Evolutionary conservation across 2,888 invertebrate genomes (phyloP).

Genomic region (Coremacera marginata): DNA sequence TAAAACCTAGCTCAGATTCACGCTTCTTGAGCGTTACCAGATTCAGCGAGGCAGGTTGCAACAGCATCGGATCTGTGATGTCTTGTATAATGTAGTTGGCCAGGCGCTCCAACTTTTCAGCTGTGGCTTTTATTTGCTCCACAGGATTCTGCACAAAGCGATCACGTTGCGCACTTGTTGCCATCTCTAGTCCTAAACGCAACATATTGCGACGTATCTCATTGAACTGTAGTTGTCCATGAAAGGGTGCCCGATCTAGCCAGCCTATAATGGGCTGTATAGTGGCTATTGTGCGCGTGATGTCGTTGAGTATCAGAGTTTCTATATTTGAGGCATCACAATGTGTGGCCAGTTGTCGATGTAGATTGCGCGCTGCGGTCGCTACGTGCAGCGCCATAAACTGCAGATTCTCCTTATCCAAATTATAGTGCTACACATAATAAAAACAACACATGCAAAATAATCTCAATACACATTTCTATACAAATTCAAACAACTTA

Average conservation of each 20-base stretch:
- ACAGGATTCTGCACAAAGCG: conserved; percentile 90
- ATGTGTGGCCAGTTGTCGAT: conserved; percentile 76
- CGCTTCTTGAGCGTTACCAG: conserved; percentile 88
- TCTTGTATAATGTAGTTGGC: conserved; percentile 91
- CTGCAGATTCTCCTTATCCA: conserved; percentile 93
- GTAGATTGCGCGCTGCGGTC: conserved; percentile 83
- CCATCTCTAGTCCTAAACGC: conserved; percentile 85
- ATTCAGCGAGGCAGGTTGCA: conserved; percentile 93
- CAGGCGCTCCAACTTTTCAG: conserved; percentile 80
- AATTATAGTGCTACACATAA: conserved; percentile 84
- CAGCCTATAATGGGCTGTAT: conserved; percentile 91
- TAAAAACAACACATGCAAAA: conserved; percentile 53
- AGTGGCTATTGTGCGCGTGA: conserved; percentile 85
- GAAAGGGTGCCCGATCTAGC: conserved; percentile 79
- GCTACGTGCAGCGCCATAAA: conserved; percentile 87
- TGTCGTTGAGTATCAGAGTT: conserved; percentile 86
- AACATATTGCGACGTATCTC: conserved; percentile 80
- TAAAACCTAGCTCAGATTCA: conserved; percentile 90
- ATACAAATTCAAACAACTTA: conserved; percentile 69
- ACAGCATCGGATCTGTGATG: conserved; percentile 87
- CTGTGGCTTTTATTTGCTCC: conserved; percentile 77
- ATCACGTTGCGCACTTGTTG: conserved; percentile 91
- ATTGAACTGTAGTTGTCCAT: conserved; percentile 73
- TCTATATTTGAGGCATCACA: conserved; percentile 75
- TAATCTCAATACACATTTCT: neutral